Conservation (phyloP, 2,113 vertebrate genomes). For the Cariama cristata region DNA sequence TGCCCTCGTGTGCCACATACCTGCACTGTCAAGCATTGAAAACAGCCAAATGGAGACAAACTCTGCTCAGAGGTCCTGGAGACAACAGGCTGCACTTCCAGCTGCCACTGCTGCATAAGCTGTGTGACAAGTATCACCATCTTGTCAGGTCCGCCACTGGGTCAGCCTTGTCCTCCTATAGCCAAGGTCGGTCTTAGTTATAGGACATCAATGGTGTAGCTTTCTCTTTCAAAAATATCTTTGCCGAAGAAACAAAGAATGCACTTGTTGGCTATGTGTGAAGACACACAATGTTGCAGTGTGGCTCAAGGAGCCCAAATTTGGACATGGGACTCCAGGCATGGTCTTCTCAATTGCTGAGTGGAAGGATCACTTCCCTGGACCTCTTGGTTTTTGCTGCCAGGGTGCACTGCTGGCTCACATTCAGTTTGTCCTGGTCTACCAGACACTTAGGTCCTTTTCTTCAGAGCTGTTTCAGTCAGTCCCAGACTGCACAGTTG, state of each 20-base stretch:
- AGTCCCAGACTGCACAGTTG: not conserved
- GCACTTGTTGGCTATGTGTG: fast-evolving
- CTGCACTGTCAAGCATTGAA: not conserved
- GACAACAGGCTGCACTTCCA: not conserved
- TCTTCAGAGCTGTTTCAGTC: not conserved
- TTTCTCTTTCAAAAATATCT: not conserved
- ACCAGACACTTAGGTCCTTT: not conserved
- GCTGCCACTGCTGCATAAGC: not conserved
- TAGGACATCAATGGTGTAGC: not conserved
- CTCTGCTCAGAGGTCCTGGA: not conserved
- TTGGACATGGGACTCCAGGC: no score
- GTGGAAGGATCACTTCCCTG: not conserved
- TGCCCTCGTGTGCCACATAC: not conserved
- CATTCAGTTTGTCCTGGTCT: not conserved
- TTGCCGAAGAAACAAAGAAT: not conserved
- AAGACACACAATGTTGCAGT: not conserved
- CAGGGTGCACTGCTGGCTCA: not conserved
- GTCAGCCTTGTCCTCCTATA: not conserved
- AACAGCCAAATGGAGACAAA: not conserved
- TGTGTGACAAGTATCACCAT: not conserved
- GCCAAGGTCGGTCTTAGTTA: not conserved
- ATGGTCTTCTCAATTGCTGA: fast-evolving
- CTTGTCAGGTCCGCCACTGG: not conserved
- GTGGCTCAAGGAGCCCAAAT: not conserved
- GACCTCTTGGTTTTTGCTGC: not conserved